Evolutionary conservation across 2,888 invertebrate species (phyloP), one percentile per base, ranked within the genome.

Genomic region (Ditula angustiorana): DNA sequence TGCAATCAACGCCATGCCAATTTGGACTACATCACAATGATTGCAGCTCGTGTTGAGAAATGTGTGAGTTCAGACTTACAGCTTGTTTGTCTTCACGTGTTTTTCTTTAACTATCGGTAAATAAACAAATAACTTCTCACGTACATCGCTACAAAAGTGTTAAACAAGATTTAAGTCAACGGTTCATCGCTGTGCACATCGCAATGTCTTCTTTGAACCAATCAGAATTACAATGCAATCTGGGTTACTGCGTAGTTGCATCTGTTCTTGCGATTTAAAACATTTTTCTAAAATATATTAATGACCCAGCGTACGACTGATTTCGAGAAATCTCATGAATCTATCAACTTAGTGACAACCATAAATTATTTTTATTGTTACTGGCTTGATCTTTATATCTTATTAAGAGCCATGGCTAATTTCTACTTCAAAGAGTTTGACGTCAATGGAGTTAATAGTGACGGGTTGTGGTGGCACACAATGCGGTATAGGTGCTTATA

Each of bases 391-490:
- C 71, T 61, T 71, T 69, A 71, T 66, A 71, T 76, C 74, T 74
- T 72, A 76, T 74, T 76, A 70, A 71, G 69, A 67, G 59, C 70
- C 65, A 61, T 71, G 66, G 68, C 79, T 71, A 75, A 81, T 79
- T 75, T 52, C 69, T 58, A 35, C 62, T 61, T 72, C 70, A 75
- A 75, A 76, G 74, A 71, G 70, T 69, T 74, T 76, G 77, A 80
- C 78, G 80, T 55, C 64, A 64, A 47, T 59, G 35, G 52, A 57
- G 8, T 52, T 58, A 57, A 33, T 62, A 57, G 44, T 23, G 33
- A 47, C 33, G 41, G n/a, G 37, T 28, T 52, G 19, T 44, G 23
- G 16, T 37, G 28, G 13, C 3, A 26, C 28, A 57, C 19, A 30
- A 50, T 57, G 56, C 35, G 41, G 55, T 21, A 21, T 26, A 13